Percentiles rank a stretch among this genome's conserved stretches.
Conservation (phyloP, 2,888 invertebrate species). For the Xestia rhomboidea region DNA sequence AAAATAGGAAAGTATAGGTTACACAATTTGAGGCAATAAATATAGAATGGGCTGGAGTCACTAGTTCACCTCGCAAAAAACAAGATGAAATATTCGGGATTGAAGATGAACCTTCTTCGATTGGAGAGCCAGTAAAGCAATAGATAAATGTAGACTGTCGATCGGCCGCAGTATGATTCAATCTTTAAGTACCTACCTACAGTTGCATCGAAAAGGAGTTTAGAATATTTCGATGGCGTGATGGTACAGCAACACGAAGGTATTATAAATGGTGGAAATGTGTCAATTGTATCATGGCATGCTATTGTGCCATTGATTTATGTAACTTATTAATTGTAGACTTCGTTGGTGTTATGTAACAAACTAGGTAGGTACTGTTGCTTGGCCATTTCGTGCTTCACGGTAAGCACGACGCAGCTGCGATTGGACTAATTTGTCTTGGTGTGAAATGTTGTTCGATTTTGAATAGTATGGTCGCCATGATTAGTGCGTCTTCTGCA, state of each 20-base stretch:
- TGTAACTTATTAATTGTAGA: conserved; percentile 32
- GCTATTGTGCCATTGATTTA: conserved; percentile 34
- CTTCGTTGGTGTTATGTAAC: conserved; percentile 32
- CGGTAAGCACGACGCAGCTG: background rate
- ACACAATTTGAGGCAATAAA: background rate
- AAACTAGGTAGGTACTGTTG: conserved; percentile 4
- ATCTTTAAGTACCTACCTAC: background rate
- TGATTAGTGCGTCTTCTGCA: background rate
- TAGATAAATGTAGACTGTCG: background rate
- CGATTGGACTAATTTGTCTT: background rate
- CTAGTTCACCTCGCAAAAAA: background rate
- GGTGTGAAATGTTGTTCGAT: background rate
- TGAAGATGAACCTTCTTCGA: background rate
- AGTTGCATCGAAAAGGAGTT: conserved; percentile 6
- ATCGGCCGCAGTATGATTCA: background rate
- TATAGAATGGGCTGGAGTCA: background rate
- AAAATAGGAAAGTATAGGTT: background rate
- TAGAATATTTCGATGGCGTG: conserved; percentile 29
- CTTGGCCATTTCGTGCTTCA: conserved; percentile 13
- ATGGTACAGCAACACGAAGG: conserved; percentile 25
- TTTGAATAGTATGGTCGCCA: background rate
- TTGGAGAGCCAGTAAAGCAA: background rate
- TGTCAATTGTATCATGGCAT: conserved; percentile 47
- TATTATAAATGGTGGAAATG: conserved; percentile 27
- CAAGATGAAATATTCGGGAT: background rate